phyloP scores from a whole-genome alignment of 2,797 vertebrate genomes.

The Caiman crocodilus region DNA sequence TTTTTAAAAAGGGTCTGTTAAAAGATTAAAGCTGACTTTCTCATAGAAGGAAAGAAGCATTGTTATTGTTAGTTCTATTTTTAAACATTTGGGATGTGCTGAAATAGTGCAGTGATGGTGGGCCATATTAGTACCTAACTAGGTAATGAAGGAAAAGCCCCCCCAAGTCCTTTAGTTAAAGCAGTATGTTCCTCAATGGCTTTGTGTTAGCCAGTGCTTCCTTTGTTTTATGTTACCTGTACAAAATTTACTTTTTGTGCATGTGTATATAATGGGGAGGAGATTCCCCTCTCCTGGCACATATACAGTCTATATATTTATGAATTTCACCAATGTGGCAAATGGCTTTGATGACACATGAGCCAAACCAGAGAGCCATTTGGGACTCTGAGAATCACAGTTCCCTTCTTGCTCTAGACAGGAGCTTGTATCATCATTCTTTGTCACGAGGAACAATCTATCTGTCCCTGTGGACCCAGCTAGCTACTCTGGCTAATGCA shows the following conservation, averaged over 20 bases:
- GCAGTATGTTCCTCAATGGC: not conserved
- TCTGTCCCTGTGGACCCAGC: not conserved
- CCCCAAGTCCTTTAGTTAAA: not conserved
- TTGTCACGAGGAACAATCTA: not conserved
- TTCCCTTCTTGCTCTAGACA: not conserved
- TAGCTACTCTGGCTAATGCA: not conserved
- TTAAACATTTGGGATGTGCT: not conserved
- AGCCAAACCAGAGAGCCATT: not conserved
- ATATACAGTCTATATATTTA: too few species aligned
- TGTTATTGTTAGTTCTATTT: not conserved
- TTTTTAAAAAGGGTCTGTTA: not conserved
- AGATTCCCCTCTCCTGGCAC: too few species aligned
- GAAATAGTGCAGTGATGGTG: not conserved
- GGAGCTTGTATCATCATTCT: not conserved
- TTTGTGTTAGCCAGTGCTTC: too few species aligned
- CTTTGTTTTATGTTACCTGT: too few species aligned
- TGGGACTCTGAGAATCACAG: not conserved
- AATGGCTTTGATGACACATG: not conserved
- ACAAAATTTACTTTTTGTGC: too few species aligned
- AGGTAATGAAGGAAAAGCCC: not conserved
- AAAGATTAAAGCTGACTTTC: not conserved
- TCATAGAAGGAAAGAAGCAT: not conserved
- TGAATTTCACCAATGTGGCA: too few species aligned
- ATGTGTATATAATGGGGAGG: too few species aligned
- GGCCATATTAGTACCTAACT: not conserved